Conservation (phyloP, 1,140 invertebrate species). For the Drosophila kurseongensis region DNA sequence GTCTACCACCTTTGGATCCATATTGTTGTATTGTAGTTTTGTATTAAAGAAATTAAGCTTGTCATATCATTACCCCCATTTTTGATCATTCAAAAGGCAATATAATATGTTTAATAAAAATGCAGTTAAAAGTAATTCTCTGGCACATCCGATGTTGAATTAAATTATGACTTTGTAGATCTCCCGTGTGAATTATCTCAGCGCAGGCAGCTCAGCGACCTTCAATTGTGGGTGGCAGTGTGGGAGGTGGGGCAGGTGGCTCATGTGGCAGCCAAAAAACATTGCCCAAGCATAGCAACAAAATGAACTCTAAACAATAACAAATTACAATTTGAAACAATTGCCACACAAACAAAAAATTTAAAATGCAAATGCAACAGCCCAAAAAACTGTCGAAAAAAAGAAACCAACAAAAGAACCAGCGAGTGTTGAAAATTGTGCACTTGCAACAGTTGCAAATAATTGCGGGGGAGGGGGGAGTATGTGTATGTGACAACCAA, state of each 20-base stretch:
- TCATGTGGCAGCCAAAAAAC: slow-evolving; percentile 24
- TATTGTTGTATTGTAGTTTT: too few species aligned
- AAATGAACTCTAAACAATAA: slow-evolving; percentile 74
- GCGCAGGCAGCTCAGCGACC: slow-evolving; percentile 47
- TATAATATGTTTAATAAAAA: slow-evolving; percentile 2
- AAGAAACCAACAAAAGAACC: slow-evolving; percentile 66
- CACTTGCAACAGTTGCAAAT: slow-evolving; percentile 55
- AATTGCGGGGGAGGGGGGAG: slow-evolving; percentile 14
- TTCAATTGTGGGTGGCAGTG: slow-evolving; percentile 42
- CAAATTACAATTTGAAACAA: slow-evolving; percentile 72
- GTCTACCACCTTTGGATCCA: too few species aligned
- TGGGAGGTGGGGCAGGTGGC: slow-evolving; percentile 4
- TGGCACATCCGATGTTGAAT: slow-evolving; percentile 36
- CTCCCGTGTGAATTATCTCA: slow-evolving; percentile 72
- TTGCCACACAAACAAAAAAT: slow-evolving; percentile 67
- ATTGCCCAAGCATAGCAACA: slow-evolving; percentile 64
- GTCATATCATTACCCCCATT: slow-evolving; percentile 17
- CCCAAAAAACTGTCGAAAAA: slow-evolving; percentile 55
- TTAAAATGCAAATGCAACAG: slow-evolving; percentile 77
- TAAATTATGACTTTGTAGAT: slow-evolving; percentile 25
- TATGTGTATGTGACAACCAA: slow-evolving; percentile 65
- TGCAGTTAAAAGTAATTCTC: slow-evolving; percentile 18
- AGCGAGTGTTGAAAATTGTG: slow-evolving; percentile 68
- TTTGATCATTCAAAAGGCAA: slow-evolving; percentile 2
- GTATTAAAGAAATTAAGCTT: slow-evolving; percentile 61